Evolutionary conservation across 2,797 vertebrate genomes (phyloP).

Genomic region (Poeciliopsis paucimaculata): DNA sequence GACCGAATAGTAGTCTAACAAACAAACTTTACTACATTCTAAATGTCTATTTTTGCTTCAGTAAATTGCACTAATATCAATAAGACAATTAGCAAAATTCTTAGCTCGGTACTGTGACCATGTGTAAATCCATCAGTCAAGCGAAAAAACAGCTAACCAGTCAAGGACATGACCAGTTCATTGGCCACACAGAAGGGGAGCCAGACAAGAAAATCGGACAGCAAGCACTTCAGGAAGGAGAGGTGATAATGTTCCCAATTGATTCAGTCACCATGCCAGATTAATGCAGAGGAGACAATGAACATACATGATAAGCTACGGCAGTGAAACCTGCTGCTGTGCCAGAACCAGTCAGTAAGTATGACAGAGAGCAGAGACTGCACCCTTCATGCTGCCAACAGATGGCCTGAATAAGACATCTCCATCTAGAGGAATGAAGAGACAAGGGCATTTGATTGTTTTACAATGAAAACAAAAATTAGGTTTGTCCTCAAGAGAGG

Average conservation of each 20-base stretch:
- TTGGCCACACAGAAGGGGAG: slow-evolving; percentile 9
- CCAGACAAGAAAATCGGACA: slow-evolving; percentile 34
- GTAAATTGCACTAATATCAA: background rate
- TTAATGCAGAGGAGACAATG: slow-evolving; percentile 61
- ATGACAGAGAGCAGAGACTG: slow-evolving; percentile 60
- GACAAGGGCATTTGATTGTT: slow-evolving; percentile 15
- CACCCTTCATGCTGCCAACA: slow-evolving; percentile 54
- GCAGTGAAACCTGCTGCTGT: slow-evolving; percentile 57
- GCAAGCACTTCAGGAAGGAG: slow-evolving; percentile 41
- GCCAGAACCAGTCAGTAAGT: slow-evolving; percentile 62
- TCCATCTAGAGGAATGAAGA: slow-evolving; percentile 34
- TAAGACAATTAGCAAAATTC: slow-evolving; percentile 14
- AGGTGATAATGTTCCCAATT: slow-evolving; percentile 58
- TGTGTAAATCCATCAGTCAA: slow-evolving; percentile 22
- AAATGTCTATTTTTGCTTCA: background rate
- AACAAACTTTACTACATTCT: background rate
- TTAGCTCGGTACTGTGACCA: slow-evolving; percentile 6
- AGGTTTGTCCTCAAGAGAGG: background rate
- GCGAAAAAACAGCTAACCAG: slow-evolving; percentile 25
- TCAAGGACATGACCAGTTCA: slow-evolving; percentile 21
- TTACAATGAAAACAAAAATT: background rate
- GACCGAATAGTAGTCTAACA: slow-evolving; percentile 29
- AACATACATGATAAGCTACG: slow-evolving; percentile 55
- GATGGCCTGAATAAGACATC: slow-evolving; percentile 48
- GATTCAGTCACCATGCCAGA: slow-evolving; percentile 52